Conservation (phyloP, 2,797 vertebrate genomes). For the Arnoldichthys spilopterus region DNA sequence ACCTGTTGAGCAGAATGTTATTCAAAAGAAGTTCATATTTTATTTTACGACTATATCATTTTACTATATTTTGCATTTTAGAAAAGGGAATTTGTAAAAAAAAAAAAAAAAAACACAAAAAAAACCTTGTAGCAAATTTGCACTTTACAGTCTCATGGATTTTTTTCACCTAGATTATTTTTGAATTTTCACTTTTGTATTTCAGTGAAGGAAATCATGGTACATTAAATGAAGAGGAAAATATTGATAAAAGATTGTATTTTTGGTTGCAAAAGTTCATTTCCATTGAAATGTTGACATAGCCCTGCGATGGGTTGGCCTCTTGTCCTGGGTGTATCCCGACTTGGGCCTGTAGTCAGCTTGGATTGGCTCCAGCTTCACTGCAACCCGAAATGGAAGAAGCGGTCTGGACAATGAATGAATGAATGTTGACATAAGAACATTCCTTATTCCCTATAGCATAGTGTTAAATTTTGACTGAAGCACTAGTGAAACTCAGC, state of each 20-base stretch:
- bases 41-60: neutral
- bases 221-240: neutral
- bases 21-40: slow-evolving; percentile 51
- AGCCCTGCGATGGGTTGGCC: too few species aligned
- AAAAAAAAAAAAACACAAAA: slow-evolving; percentile 50
- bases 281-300: neutral
- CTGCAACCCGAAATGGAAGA: too few species aligned
- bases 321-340: too few species aligned
- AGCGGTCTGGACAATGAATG: too few species aligned
- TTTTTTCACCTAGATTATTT: slow-evolving; percentile 34
- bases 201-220: slow-evolving; percentile 21
- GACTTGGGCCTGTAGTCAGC: too few species aligned
- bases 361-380: too few species aligned
- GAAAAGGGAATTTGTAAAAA: slow-evolving; percentile 48
- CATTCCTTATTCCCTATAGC: neutral
- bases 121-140: slow-evolving; percentile 76
- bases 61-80: slow-evolving; percentile 48
- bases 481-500: slow-evolving; percentile 42
- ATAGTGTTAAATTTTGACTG: slow-evolving; percentile 17
- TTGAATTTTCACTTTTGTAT: slow-evolving; percentile 1
- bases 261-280: neutral
- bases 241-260: neutral
- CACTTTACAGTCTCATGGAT: slow-evolving; percentile 77
- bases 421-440: neutral
- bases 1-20: slow-evolving; percentile 26